These are phyloP conservation scores for Acanthosepion lycidas DNA, from an alignment of 2,888 invertebrate species.

Conservation along the genomic window DNA sequence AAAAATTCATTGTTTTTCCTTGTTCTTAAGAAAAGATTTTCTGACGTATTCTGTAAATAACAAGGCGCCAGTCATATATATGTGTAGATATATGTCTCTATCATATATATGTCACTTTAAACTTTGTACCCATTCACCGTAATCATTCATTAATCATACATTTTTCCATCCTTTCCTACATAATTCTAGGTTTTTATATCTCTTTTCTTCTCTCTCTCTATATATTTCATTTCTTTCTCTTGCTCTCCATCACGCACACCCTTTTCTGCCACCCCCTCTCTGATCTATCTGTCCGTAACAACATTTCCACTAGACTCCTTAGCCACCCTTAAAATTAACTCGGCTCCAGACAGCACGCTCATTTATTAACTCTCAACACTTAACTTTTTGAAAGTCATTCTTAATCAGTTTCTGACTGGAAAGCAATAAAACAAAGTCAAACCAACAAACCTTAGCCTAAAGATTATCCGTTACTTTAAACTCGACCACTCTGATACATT, in stretches of 20 bases:
- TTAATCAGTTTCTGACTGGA: background rate
- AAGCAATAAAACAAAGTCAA: background rate
- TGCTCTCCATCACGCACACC: background rate
- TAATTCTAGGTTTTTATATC: background rate
- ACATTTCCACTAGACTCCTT: background rate
- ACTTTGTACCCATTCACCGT: background rate
- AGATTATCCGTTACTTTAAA: background rate
- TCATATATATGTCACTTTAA: too few relatives aligned
- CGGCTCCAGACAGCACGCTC: background rate
- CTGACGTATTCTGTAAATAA: too few relatives aligned
- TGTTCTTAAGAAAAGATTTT: too few relatives aligned
- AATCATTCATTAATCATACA: too few relatives aligned
- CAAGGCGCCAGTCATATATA: too few relatives aligned
- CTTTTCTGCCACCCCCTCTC: background rate
- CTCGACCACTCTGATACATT: background rate
- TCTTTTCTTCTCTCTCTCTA: background rate
- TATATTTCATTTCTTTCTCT: background rate
- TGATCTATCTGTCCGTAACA: background rate
- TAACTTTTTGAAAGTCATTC: background rate
- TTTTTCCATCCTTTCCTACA: too few relatives aligned
- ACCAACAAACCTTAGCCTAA: background rate
- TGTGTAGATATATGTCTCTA: too few relatives aligned
- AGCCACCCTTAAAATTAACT: background rate
- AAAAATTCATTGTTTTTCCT: too few relatives aligned
- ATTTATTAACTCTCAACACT: background rate